Conservation (phyloP, 1,140 invertebrate species). For the Sarcophaga bullata region DNA sequence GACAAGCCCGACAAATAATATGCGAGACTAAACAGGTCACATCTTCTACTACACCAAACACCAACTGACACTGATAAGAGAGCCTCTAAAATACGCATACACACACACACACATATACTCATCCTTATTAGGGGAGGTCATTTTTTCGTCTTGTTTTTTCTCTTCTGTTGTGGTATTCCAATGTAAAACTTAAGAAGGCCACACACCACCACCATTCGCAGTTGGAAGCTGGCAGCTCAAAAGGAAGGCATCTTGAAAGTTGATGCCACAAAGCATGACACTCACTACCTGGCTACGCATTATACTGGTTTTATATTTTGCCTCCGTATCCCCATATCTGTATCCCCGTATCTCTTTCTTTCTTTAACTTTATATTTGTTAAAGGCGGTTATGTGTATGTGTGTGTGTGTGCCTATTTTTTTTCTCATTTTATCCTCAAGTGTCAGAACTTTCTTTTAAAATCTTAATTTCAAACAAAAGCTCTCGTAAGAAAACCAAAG, state of each 20-base stretch:
- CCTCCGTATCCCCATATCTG: no score
- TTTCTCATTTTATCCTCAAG: constrained; percentile 21
- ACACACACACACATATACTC: not conserved
- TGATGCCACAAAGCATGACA: not conserved
- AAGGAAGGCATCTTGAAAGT: not conserved
- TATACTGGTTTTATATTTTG: not conserved
- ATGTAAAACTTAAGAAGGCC: not conserved
- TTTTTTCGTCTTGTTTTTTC: not conserved
- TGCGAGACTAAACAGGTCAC: not conserved
- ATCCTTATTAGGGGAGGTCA: not conserved
- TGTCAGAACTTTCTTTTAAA: constrained; percentile 26
- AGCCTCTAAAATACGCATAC: not conserved
- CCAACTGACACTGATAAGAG: not conserved
- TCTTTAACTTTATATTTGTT: not conserved
- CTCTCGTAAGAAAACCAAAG: not conserved
- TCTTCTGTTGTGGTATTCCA: not conserved
- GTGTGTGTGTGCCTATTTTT: not conserved
- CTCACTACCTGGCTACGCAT: not conserved
- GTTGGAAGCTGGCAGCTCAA: no score
- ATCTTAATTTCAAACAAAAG: constrained; percentile 28
- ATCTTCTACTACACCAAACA: not conserved
- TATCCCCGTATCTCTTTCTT: no score
- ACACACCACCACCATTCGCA: not conserved
- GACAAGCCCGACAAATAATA: not conserved
- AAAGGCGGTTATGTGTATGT: not conserved